Conservation (phyloP, 2,113 vertebrate species). For the Spea multiplicata region DNA sequence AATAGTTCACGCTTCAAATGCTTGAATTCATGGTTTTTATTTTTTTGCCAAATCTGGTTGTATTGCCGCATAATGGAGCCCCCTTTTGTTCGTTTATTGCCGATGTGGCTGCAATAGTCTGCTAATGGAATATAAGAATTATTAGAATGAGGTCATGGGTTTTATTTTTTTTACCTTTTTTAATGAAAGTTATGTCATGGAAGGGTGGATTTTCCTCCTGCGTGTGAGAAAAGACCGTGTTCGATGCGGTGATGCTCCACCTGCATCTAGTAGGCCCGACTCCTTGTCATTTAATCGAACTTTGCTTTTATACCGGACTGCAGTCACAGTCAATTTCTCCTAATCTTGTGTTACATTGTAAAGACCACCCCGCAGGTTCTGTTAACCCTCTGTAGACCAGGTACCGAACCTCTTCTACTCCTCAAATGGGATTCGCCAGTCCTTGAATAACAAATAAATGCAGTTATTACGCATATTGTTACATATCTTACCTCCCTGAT, state of each 20-base stretch:
- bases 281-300: not conserved
- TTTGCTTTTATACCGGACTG: not conserved
- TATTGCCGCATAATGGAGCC: no score
- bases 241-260: not conserved
- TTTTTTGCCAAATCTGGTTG: no score
- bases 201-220: not conserved
- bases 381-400: no score
- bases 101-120: not conserved
- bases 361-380: no score
- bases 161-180: not conserved
- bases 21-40: no score
- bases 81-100: not conserved
- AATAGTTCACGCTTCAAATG: no score
- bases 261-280: slow-evolving; percentile 11
- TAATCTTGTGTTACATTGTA: slow-evolving; percentile 17
- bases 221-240: not conserved
- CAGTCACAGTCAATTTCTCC: slow-evolving; percentile 7
- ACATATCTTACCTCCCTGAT: no score
- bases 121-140: not conserved
- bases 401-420: no score
- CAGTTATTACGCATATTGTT: no score
- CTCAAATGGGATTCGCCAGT: no score
- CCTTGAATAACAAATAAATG: no score
- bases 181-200: not conserved
- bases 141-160: not conserved